Conservation (phyloP, 1,140 invertebrate genomes). For the Conopomorpha cramerella region DNA sequence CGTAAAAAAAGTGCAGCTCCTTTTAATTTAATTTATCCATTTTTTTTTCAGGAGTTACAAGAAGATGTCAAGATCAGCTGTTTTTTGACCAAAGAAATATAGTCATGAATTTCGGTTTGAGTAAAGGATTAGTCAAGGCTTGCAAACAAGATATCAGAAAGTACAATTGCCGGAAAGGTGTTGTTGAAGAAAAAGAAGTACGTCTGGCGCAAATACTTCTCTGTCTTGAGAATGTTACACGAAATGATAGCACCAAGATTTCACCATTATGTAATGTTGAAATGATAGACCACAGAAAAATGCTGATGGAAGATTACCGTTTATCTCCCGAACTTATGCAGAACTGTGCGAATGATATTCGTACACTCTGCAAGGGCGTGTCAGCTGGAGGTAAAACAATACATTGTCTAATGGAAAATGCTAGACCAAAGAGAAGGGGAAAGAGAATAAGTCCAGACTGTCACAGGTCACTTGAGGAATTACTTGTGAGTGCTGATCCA, state of each 20-base stretch:
- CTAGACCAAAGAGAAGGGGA: slow-evolving; percentile 65
- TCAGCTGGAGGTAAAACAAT: slow-evolving; percentile 87
- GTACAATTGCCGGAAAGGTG: slow-evolving; percentile 75
- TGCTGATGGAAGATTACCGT: slow-evolving; percentile 91
- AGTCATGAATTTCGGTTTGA: slow-evolving; percentile 88
- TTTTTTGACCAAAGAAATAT: slow-evolving; percentile 85
- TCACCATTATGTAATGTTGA: slow-evolving; percentile 80
- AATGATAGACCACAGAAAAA: slow-evolving; percentile 87
- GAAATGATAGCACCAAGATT: slow-evolving; percentile 73
- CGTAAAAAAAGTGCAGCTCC: too few species aligned
- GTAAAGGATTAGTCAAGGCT: slow-evolving; percentile 83
- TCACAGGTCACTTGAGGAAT: slow-evolving; percentile 72
- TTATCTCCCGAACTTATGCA: slow-evolving; percentile 90
- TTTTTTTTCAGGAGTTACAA: slow-evolving; percentile 60
- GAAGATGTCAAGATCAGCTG: slow-evolving; percentile 83
- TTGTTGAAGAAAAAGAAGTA: slow-evolving; percentile 81
- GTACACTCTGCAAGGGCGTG: slow-evolving; percentile 70
- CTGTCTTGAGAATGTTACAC: slow-evolving; percentile 86
- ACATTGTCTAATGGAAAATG: slow-evolving; percentile 95
- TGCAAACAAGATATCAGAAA: slow-evolving; percentile 90
- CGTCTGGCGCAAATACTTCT: slow-evolving; percentile 88
- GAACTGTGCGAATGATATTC: slow-evolving; percentile 86
- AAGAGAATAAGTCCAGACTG: slow-evolving; percentile 70
- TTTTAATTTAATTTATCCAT: not conserved
- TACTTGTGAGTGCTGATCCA: slow-evolving; percentile 81